Evolutionary conservation across 64 coral and sea anemone genomes (phyloP).

Genomic region (Stichodactyla helianthus): DNA sequence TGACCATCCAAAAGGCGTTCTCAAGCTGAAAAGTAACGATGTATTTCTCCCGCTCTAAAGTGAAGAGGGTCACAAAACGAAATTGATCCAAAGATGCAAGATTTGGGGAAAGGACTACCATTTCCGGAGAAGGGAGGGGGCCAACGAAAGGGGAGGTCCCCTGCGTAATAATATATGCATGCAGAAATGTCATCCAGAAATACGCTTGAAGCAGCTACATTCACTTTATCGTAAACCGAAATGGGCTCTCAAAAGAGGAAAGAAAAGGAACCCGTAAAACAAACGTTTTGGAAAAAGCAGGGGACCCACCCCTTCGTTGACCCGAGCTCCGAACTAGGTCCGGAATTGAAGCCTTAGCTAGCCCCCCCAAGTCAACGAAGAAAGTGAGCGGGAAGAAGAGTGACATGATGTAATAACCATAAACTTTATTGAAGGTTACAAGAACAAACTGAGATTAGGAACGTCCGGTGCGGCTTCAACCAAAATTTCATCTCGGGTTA

Average conservation of each 20-base stretch:
- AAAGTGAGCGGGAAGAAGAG: background rate
- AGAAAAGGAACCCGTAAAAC: constrained; percentile 1
- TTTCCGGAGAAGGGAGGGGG: constrained; percentile 6
- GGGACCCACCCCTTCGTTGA: constrained; percentile 30
- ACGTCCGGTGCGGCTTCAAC: background rate
- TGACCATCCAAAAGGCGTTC: background rate
- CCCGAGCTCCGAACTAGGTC: no score
- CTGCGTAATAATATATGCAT: background rate
- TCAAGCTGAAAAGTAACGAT: background rate
- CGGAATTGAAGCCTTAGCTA: no score
- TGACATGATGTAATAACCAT: background rate
- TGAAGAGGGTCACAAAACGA: background rate
- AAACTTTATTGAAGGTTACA: no score
- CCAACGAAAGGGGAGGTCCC: constrained; percentile 46
- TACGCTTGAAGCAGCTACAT: background rate
- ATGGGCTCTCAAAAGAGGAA: background rate
- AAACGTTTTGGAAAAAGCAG: background rate
- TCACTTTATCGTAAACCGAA: background rate
- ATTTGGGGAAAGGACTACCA: background rate
- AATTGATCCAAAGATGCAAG: background rate
- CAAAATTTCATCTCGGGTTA: background rate
- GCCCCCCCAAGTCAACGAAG: no score
- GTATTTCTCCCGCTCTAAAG: constrained; percentile 20
- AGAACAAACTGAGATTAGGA: no score
- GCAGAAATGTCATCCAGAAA: no score